Conservation (phyloP, 2,888 invertebrate genomes). For the Pyralis farinalis region DNA sequence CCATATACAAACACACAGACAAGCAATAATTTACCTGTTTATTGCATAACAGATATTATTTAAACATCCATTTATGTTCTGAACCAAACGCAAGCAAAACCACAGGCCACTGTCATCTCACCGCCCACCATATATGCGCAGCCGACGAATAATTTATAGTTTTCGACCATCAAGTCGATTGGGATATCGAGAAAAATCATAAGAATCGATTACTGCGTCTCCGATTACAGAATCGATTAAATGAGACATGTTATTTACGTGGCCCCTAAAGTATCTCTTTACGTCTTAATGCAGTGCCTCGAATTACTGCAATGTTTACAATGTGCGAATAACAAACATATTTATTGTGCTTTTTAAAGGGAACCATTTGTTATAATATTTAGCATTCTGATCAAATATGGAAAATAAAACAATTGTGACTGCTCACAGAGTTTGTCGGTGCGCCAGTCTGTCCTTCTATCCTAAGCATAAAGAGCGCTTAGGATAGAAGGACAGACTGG, state of each 20-base stretch:
- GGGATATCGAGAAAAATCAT: conserved; percentile 10
- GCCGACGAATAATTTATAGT: conserved; percentile 5
- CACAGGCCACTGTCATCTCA: neutral
- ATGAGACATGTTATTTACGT: conserved; percentile 32
- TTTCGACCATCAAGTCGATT: conserved; percentile 6
- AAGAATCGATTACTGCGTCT: conserved; percentile 12
- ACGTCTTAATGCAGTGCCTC: conserved; percentile 34
- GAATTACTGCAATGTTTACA: conserved; percentile 24
- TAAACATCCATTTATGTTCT: no score
- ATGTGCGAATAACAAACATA: conserved; percentile 19
- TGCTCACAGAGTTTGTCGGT: no score
- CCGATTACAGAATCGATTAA: conserved; percentile 22
- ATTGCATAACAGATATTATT: no score
- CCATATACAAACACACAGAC: no score
- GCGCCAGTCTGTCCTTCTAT: no score
- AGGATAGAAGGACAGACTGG: no score
- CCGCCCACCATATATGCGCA: neutral
- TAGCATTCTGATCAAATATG: no score
- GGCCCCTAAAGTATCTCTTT: conserved; percentile 34
- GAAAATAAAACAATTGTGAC: no score
- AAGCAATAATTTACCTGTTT: no score
- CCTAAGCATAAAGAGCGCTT: no score
- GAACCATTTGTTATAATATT: no score
- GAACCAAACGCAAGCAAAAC: conserved; percentile 1
- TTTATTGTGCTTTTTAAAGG: neutral